phyloP scores from a whole-genome alignment of 2,797 vertebrate species.

The Sebastes trivittatus region DNA sequence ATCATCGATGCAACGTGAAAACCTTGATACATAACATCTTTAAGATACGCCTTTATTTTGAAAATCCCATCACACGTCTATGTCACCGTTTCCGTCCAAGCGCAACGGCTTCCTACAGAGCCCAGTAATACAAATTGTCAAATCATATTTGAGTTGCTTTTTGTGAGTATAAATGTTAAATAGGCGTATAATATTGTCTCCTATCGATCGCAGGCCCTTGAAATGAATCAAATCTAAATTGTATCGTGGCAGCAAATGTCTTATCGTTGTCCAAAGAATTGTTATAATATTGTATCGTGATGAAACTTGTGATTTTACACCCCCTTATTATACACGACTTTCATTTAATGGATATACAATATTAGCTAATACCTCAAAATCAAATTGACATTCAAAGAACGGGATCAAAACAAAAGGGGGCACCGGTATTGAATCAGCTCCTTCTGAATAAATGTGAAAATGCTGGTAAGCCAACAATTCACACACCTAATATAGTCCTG shows the following conservation, averaged over 20 bases:
- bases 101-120: accelerated
- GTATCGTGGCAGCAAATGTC: no score
- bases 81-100: not conserved
- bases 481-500: constrained; percentile 28
- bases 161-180: not conserved
- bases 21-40: not conserved
- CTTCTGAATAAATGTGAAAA: constrained; percentile 19
- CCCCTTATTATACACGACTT: not conserved
- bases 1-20: not conserved
- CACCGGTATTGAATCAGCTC: not conserved
- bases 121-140: not conserved
- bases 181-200: no score
- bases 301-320: no score
- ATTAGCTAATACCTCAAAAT: not conserved
- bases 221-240: no score
- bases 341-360: not conserved
- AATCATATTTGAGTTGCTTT: not conserved
- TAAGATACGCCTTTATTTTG: not conserved
- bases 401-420: constrained; percentile 8
- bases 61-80: not conserved
- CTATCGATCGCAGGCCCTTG: no score
- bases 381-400: not conserved
- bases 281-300: no score
- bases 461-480: constrained; percentile 31
- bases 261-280: no score